Conservation (phyloP, 2,888 invertebrate genomes). For the Acanthopleura granulata region DNA sequence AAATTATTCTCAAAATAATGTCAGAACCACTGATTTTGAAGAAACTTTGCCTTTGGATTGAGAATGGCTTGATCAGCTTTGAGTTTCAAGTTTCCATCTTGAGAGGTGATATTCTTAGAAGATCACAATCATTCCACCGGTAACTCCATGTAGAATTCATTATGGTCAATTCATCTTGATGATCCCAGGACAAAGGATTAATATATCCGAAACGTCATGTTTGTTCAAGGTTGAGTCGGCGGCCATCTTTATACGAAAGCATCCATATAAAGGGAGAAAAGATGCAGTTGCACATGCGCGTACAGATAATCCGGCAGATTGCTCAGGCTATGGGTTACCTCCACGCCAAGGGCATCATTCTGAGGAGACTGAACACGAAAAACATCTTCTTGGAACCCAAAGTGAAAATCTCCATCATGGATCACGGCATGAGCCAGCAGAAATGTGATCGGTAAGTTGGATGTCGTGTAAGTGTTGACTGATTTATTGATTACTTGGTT, state of each 20-base stretch:
- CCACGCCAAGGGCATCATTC: constrained; percentile 71
- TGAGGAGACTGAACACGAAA: constrained; percentile 68
- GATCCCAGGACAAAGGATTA: too few species aligned
- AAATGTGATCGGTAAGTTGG: constrained; percentile 54
- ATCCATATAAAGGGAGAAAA: constrained; percentile 61
- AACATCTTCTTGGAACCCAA: constrained; percentile 70
- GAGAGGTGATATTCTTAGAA: too few species aligned
- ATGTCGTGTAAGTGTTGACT: background rate
- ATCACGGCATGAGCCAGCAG: constrained; percentile 65
- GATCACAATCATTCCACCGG: too few species aligned
- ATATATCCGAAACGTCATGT: too few species aligned
- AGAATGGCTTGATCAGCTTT: too few species aligned
- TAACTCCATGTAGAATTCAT: too few species aligned
- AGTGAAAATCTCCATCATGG: constrained; percentile 70
- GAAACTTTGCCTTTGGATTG: too few species aligned
- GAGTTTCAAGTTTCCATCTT: too few species aligned
- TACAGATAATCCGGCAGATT: constrained; percentile 67
- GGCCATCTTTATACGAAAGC: constrained; percentile 67
- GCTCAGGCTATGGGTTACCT: constrained; percentile 71
- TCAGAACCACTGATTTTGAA: too few species aligned
- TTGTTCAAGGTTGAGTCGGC: constrained; percentile 29
- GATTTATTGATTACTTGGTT: background rate
- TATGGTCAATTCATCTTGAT: too few species aligned
- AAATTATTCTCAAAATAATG: too few species aligned
- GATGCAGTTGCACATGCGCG: constrained; percentile 58